Conservation (phyloP, 2,797 vertebrate genomes). For the Coregonus suidteri region DNA sequence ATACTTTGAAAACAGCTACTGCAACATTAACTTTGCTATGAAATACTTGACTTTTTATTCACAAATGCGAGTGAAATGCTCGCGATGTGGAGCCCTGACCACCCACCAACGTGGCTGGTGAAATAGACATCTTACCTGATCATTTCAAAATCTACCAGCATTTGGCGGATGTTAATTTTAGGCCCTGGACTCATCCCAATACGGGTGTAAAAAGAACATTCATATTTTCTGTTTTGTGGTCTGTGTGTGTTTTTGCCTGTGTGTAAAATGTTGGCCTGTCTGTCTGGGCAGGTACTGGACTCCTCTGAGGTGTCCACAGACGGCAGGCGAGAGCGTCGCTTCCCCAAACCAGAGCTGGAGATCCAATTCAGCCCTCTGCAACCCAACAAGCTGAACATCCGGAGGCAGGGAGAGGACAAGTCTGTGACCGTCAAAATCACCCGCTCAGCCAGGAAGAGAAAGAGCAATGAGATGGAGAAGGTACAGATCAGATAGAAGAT, state of each 20-base stretch:
- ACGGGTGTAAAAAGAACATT: neutral
- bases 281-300: conserved; percentile 62
- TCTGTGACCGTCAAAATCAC: conserved; percentile 72
- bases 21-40: too few relatives aligned
- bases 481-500: too few relatives aligned
- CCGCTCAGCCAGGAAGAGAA: conserved; percentile 80
- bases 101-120: too few relatives aligned
- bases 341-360: conserved; percentile 81
- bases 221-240: neutral
- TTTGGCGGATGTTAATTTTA: too few relatives aligned
- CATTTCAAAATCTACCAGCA: too few relatives aligned
- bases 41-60: too few relatives aligned
- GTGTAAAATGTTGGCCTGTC: neutral
- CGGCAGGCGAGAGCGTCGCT: conserved; percentile 67
- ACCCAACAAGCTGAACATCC: conserved; percentile 77
- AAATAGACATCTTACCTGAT: too few relatives aligned
- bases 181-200: too few relatives aligned
- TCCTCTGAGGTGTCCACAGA: conserved; percentile 79
- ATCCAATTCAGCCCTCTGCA: conserved; percentile 77
- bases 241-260: neutral
- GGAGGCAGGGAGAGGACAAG: conserved; percentile 67
- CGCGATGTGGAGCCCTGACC: too few relatives aligned
- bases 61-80: too few relatives aligned
- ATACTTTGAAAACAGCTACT: too few relatives aligned
- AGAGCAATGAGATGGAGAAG: conserved; percentile 75